A percentile compares a stretch with the other conserved stretches of the same genome.
phyloP scores from a whole-genome alignment of 1,140 invertebrate genomes.

The Drosophila mayri region DNA sequence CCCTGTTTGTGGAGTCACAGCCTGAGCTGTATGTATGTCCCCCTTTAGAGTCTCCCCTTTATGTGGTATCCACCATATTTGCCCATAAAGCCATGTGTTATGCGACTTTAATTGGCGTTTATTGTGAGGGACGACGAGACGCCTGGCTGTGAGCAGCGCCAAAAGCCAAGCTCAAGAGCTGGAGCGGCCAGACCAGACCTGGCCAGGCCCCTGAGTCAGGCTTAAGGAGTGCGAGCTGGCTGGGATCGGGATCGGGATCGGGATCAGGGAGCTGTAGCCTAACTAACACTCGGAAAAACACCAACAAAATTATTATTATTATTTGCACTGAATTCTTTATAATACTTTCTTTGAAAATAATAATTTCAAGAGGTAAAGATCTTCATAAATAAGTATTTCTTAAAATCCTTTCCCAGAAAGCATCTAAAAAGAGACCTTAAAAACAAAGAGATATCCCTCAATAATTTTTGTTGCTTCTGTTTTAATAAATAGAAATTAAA shows the following conservation, averaged over 20 bases:
- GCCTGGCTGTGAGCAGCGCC: slow-evolving; percentile 60
- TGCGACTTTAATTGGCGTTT: slow-evolving; percentile 82
- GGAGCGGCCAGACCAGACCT: slow-evolving; percentile 14
- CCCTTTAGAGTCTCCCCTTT: not conserved
- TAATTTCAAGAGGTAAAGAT: not conserved
- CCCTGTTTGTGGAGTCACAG: slow-evolving; percentile 33
- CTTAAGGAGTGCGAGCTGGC: slow-evolving; percentile 16
- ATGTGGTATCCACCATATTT: slow-evolving; percentile 29
- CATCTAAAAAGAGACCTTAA: not conserved
- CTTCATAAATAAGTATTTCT: not conserved
- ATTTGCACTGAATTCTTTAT: too few relatives aligned
- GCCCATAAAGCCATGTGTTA: slow-evolving; percentile 65
- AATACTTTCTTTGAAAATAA: too few relatives aligned
- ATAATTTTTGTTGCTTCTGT: too few relatives aligned
- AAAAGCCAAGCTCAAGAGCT: slow-evolving; percentile 15
- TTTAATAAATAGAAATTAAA: too few relatives aligned
- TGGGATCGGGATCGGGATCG: slow-evolving; percentile 25
- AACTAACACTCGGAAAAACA: not conserved
- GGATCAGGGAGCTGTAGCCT: slow-evolving; percentile 7
- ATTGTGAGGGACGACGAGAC: slow-evolving; percentile 74
- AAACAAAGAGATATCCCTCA: too few relatives aligned
- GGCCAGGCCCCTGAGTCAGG: slow-evolving; percentile 42
- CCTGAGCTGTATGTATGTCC: not conserved
- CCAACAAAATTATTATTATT: too few relatives aligned
- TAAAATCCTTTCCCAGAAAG: not conserved